Evolutionary conservation across 2,113 vertebrate genomes (phyloP), one percentile per base, ranked within the genome.

Genomic region (Hypomesus transpacificus): DNA sequence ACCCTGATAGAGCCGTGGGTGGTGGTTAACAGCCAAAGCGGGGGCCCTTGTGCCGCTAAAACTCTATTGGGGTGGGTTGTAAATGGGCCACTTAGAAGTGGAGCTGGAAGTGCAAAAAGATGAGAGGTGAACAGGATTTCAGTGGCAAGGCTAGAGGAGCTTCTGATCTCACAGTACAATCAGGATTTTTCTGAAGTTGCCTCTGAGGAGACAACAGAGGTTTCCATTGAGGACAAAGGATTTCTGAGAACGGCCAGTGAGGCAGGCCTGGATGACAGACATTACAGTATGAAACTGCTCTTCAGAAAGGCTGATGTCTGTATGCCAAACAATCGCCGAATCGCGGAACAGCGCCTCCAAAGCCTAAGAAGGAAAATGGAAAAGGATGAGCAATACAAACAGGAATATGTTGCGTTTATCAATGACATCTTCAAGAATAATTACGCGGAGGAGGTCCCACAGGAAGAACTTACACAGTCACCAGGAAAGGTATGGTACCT

Each of bases 251-350:
- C 31, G 14, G 11, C 24, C 8, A 24, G 18, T n/a, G 24, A 63
- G 14, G 14, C 24, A 18, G 8, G 14, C 2, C 34, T 51, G 2
- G 2, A 16, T 4, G 64, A 50, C 7, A 20, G 1, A 26, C 24
- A 26, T 26, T 26, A 26, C 24, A 26, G 3, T 26, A 2, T 26
- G 2, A 26, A 26, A 26, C 51, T 66, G 13, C 39, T 11, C n/a
- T 66, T 51, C n/a, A 66, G 39, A 51, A 3, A 1, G 3, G 39
- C 16, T 26, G 24, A 26, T 26, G 24, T 26, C 31, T 46, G 1
- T 8, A 66, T 66, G 63, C 63, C 63, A n/a, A 66, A 66, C 6
- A 66, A 66, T 17, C 34, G n/a, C 1, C 31, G 18, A 16, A 66
- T 66, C 13, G 11, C n/a, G 8, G 34, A 50, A 46, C 63, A 66